These are phyloP conservation scores for Melanotaenia duboulayi DNA, from an alignment of 2,113 vertebrate genomes.

Conservation along the genomic window DNA sequence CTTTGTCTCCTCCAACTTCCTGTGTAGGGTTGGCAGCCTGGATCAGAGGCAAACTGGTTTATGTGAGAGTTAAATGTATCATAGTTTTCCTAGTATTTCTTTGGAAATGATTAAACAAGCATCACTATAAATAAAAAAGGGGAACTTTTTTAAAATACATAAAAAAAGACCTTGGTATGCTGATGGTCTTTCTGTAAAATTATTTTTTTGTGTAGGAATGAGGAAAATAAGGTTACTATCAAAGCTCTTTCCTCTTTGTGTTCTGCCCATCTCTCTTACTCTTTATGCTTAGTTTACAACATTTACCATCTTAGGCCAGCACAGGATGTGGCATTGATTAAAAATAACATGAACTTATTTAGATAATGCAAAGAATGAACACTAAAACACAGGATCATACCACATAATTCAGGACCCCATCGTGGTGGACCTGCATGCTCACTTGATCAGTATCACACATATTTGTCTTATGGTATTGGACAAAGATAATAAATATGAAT, in stretches of 20 bases:
- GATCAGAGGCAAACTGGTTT: neutral
- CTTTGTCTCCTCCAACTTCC: conserved; percentile 22
- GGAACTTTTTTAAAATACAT: neutral
- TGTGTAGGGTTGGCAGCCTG: conserved; percentile 22
- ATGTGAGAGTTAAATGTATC: neutral
- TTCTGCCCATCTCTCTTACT: conserved; percentile 23
- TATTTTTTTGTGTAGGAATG: conserved; percentile 53
- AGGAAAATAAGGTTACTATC: conserved; percentile 66
- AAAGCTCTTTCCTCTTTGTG: conserved; percentile 35
- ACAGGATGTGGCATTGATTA: conserved; percentile 80
- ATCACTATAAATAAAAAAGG: neutral
- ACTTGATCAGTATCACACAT: too few species aligned
- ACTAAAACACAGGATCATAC: neutral
- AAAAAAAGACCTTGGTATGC: neutral
- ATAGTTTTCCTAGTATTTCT: conserved; percentile 12
- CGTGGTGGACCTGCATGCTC: too few species aligned
- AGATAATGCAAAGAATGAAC: conserved; percentile 69
- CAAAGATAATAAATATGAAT: too few species aligned
- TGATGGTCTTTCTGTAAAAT: too few species aligned
- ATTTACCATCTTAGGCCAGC: conserved; percentile 77
- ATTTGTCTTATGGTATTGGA: too few species aligned
- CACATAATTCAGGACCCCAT: too few species aligned
- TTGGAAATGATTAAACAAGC: conserved; percentile 10
- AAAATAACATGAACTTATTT: conserved; percentile 73
- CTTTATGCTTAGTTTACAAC: conserved; percentile 76